These are phyloP conservation scores for Petrophora chlorosata DNA, from an alignment of 2,888 invertebrate genomes.

Conservation along the genomic window DNA sequence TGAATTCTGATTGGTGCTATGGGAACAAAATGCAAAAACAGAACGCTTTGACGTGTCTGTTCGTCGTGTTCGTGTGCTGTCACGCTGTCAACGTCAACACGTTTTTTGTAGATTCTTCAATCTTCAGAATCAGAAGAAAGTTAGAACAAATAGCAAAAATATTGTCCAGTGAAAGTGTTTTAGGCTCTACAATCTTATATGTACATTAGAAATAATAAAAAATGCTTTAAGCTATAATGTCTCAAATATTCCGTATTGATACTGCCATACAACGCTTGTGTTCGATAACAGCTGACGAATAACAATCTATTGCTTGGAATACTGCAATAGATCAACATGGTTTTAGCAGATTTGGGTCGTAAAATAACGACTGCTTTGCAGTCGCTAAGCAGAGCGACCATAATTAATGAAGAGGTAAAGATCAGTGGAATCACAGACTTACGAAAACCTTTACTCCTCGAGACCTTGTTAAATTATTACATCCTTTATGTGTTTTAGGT, in stretches of 20 bases:
- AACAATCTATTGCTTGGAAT: conserved; percentile 34
- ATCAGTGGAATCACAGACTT: not conserved
- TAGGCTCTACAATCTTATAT: too few relatives aligned
- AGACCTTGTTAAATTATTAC: not conserved
- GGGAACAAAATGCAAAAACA: conserved; percentile 4
- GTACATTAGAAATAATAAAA: conserved; percentile 1
- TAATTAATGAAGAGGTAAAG: conserved; percentile 97
- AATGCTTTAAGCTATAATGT: conserved; percentile 41
- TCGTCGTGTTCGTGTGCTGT: conserved; percentile 64
- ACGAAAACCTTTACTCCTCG: not conserved
- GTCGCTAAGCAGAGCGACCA: conserved; percentile 98
- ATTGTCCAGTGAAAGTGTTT: conserved; percentile 13
- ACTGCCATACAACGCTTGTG: conserved; percentile 23
- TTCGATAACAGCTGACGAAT: conserved; percentile 50
- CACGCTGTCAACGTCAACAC: conserved; percentile 29
- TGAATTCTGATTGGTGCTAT: too few relatives aligned
- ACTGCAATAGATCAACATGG: conserved; percentile 88
- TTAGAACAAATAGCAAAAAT: conserved; percentile 17
- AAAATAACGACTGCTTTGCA: conserved; percentile 99
- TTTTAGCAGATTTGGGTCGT: conserved; percentile 99
- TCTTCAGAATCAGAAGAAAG: too few relatives aligned
- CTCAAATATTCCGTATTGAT: conserved; percentile 32
- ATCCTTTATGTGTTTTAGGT: conserved; percentile 84
- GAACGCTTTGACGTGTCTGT: conserved; percentile 30
- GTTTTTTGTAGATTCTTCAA: not conserved